Evolutionary conservation across 2,797 vertebrate genomes (phyloP), one percentile per base, ranked within the genome.

Genomic region (Sebastes hubbsi): DNA sequence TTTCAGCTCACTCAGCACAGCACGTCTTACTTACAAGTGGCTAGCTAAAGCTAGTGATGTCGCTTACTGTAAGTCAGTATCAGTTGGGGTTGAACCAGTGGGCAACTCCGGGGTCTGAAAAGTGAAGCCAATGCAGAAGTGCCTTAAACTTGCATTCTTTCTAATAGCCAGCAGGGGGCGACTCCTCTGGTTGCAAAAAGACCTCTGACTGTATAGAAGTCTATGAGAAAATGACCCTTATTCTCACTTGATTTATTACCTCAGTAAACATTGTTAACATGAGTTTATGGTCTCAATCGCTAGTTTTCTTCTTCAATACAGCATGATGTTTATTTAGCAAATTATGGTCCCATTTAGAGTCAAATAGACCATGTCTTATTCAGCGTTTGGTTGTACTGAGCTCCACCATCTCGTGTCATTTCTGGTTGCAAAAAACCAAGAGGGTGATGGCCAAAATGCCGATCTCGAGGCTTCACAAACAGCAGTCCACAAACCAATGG

Each of bases 1-100:
- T 64, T 72, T 73, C 54, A 70, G 63, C 61, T 77, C 36, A 71
- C 58, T 60, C 55, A 59, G 22, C 29, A 82, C 38, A 49, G 54
- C 60, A 29, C 11, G 36, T 27, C 16, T 34, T 27, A 42, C 16
- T 61, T 34, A 32, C 6, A 67, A 54, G 46, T 32, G 30, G 24
- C 29, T 4, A 14, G 12, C 27, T 25, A 32, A 58, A 11, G 12
- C 59, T 34, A 25, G 22, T 16, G 22, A 24, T 64, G 13, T 61
- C 49, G 4, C 20, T n/a, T 52, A 42, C 38, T 42, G 38, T 42
- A 52, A 52, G 20, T n/a, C 29, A 61, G 18, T 30, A 61, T 34
- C 18, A 29, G 58, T 2, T 60, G 27, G 59, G 29, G 59, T 61
- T 61, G 29, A 1, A 54, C 8, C 46, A 52, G 46, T 52, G 46